Conservation (phyloP, 2,797 vertebrate species). For the Danio jaintianensis region DNA sequence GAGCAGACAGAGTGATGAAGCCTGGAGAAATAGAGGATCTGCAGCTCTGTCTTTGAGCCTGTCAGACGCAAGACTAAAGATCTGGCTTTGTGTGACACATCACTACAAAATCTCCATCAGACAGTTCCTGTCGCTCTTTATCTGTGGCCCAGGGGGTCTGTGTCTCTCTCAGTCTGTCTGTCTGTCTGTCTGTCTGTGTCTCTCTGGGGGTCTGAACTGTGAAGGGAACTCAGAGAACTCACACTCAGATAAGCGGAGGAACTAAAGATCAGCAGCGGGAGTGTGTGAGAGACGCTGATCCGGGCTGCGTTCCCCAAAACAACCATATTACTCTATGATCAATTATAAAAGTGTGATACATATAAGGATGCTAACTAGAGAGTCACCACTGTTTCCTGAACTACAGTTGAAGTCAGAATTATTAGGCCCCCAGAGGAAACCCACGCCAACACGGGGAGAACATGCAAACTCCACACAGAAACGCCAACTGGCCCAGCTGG, state of each 20-base stretch:
- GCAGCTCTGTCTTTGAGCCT: conserved; percentile 69
- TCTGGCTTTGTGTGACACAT: conserved; percentile 79
- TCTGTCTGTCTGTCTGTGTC: conserved; percentile 53
- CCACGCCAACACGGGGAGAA: too few relatives aligned
- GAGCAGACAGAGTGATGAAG: conserved; percentile 57
- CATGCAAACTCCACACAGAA: too few relatives aligned
- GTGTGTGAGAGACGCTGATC: conserved; percentile 28
- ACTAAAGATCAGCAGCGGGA: conserved; percentile 74
- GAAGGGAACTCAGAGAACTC: conserved; percentile 73
- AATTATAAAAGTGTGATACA: too few relatives aligned
- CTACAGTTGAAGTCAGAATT: background rate
- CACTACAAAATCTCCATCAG: conserved; percentile 75
- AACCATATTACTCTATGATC: too few relatives aligned
- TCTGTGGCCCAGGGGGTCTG: conserved; percentile 59
- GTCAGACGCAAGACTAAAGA: conserved; percentile 76
- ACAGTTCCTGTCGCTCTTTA: conserved; percentile 69
- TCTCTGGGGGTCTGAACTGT: conserved; percentile 63
- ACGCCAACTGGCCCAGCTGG: too few relatives aligned
- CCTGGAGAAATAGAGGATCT: conserved; percentile 39
- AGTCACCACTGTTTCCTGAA: background rate
- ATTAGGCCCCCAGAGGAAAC: too few relatives aligned
- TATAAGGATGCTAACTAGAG: too few relatives aligned
- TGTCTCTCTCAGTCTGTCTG: conserved; percentile 35
- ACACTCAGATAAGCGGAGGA: conserved; percentile 78
- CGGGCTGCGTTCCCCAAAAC: too few relatives aligned